Conservation (phyloP, 1,140 invertebrate species). For the Drosophila ananassae region DNA sequence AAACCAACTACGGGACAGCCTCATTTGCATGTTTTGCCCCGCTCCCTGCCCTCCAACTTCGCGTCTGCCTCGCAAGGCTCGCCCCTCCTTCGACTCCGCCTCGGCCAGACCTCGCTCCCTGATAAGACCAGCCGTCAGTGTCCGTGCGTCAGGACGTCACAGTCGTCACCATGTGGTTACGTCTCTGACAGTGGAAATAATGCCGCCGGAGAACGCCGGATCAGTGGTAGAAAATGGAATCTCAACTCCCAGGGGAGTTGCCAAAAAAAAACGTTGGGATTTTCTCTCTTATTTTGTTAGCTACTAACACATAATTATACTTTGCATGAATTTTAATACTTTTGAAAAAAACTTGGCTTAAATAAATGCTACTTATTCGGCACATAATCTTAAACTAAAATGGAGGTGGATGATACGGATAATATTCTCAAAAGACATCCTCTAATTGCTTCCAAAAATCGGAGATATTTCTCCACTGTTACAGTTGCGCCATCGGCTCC, state of each 20-base stretch:
- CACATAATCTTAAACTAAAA: too few relatives aligned
- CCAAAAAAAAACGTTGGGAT: slow-evolving; percentile 11
- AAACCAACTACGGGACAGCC: slow-evolving; percentile 79
- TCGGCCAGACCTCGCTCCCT: slow-evolving; percentile 16
- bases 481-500: slow-evolving; percentile 50
- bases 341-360: background rate
- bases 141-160: slow-evolving; percentile 72
- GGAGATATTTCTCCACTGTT: slow-evolving; percentile 31
- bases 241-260: slow-evolving; percentile 13
- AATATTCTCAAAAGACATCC: too few relatives aligned
- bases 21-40: slow-evolving; percentile 69
- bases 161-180: slow-evolving; percentile 79
- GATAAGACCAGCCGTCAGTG: slow-evolving; percentile 59
- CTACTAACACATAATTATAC: too few relatives aligned
- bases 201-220: slow-evolving; percentile 4
- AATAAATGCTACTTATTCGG: background rate
- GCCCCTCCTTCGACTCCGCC: slow-evolving; percentile 12
- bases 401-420: too few relatives aligned
- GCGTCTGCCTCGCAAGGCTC: background rate
- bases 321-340: too few relatives aligned
- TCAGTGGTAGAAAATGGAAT: slow-evolving; percentile 46
- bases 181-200: slow-evolving; percentile 74
- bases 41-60: slow-evolving; percentile 6
- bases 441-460: background rate
- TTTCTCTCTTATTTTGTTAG: background rate